These are phyloP conservation scores for Julus scandinavius DNA, from an alignment of 2,888 invertebrate genomes.

Conservation along the genomic window DNA sequence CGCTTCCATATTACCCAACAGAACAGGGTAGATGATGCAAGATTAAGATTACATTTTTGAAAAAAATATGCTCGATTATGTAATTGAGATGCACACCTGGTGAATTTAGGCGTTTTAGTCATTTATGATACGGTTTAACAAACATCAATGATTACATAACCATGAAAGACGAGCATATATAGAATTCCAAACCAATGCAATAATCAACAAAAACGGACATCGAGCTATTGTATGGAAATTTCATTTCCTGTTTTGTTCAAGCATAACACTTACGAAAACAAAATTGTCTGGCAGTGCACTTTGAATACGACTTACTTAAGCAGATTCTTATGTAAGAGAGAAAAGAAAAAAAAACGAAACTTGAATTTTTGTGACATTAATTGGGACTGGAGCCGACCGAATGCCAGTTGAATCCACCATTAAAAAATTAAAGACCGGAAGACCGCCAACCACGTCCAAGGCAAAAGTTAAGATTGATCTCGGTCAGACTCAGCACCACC, in stretches of 20 bases:
- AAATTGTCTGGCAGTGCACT: not conserved
- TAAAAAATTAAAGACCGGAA: not conserved
- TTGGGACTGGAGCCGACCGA: not conserved
- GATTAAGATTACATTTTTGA: no score
- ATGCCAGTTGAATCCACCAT: not conserved
- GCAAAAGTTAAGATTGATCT: not conserved
- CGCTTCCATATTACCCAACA: no score
- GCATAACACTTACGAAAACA: not conserved
- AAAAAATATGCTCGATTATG: no score
- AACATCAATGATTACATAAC: not conserved
- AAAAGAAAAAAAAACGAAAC: not conserved
- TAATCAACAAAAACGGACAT: not conserved
- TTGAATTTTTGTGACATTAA: not conserved
- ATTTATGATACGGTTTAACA: not conserved
- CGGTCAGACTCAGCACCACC: not conserved
- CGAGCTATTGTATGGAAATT: conserved; percentile 11
- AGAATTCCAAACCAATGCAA: not conserved
- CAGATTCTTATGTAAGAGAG: not conserved
- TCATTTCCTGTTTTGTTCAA: not conserved
- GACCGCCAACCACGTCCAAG: not conserved
- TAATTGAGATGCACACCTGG: not conserved
- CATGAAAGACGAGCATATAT: not conserved
- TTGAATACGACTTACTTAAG: no score
- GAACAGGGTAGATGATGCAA: no score
- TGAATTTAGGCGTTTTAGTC: not conserved